Percentiles rank a stretch among this genome's conserved stretches.
Evolutionary conservation across 2,888 invertebrate species (phyloP).

Genomic region (Stenodema calcarata): DNA sequence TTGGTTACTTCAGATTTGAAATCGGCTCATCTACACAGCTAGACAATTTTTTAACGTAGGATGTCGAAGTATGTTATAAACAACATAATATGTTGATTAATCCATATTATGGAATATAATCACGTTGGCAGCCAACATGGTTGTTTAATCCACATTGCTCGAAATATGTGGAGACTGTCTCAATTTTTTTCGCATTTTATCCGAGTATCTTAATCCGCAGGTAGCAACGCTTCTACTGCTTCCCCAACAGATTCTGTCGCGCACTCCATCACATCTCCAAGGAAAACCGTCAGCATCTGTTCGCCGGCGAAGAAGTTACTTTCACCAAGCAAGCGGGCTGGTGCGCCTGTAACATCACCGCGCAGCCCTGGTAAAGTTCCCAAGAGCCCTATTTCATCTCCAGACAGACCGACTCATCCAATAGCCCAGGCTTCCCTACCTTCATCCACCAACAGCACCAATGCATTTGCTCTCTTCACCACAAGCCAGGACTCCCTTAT

Average conservation of each 20-base stretch:
- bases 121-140: no score
- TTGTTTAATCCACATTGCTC: no score
- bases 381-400: neutral
- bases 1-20: no score
- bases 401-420: neutral
- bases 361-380: conserved; percentile 1
- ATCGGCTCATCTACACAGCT: no score
- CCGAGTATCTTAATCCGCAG: neutral
- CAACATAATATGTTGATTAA: no score
- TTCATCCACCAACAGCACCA: conserved; percentile 15
- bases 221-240: neutral
- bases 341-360: neutral
- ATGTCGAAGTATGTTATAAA: no score
- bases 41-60: no score
- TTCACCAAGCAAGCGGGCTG: neutral
- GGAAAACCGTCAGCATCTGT: conserved; percentile 26
- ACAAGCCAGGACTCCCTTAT: conserved; percentile 30
- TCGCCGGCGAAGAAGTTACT: conserved; percentile 8
- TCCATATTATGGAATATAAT: no score
- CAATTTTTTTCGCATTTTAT: no score
- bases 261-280: neutral
- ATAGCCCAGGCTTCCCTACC: neutral
- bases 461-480: conserved; percentile 18
- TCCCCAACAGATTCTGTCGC: neutral
- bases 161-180: no score